Percentiles rank a stretch among this genome's conserved stretches.
Conservation (phyloP, 2,888 invertebrate species). For the Andrena hattorfiana region DNA sequence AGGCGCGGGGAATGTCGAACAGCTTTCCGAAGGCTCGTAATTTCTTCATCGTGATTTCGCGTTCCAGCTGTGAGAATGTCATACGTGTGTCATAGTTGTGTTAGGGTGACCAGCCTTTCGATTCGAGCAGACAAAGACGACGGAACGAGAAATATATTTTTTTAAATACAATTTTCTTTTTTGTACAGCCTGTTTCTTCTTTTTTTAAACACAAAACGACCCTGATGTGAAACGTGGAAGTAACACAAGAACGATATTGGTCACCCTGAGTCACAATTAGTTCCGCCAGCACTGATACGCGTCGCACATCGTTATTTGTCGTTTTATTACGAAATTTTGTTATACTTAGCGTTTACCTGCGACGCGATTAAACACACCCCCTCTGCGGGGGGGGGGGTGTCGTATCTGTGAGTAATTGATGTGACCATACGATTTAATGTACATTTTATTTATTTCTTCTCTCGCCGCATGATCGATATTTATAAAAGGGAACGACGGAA, state of each 20-base stretch:
- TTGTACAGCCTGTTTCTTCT: not conserved
- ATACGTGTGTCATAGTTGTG: conserved; percentile 10
- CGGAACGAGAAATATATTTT: conserved; percentile 8
- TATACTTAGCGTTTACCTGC: not conserved
- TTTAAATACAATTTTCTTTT: not conserved
- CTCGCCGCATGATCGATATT: conserved; percentile 36
- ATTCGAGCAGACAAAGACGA: not conserved
- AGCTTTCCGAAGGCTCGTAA: not conserved
- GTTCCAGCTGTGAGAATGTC: conserved; percentile 6
- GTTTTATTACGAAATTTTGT: not conserved
- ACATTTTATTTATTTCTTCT: conserved; percentile 48
- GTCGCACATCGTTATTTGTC: conserved; percentile 2
- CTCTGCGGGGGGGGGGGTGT: not conserved
- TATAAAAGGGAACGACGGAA: conserved; percentile 33
- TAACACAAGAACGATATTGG: not conserved
- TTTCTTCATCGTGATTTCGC: not conserved
- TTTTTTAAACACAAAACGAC: not conserved
- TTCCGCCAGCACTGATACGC: conserved; percentile 6
- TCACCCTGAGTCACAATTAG: conserved; percentile 16
- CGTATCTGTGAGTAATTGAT: conserved; percentile 12
- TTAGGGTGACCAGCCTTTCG: conserved; percentile 21
- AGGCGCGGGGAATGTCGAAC: not conserved
- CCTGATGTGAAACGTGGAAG: not conserved
- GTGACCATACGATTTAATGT: conserved; percentile 29
- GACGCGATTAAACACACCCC: not conserved